These are phyloP conservation scores for Hirudinaria manillensis DNA, from an alignment of 2,888 invertebrate species.

Conservation along the genomic window DNA sequence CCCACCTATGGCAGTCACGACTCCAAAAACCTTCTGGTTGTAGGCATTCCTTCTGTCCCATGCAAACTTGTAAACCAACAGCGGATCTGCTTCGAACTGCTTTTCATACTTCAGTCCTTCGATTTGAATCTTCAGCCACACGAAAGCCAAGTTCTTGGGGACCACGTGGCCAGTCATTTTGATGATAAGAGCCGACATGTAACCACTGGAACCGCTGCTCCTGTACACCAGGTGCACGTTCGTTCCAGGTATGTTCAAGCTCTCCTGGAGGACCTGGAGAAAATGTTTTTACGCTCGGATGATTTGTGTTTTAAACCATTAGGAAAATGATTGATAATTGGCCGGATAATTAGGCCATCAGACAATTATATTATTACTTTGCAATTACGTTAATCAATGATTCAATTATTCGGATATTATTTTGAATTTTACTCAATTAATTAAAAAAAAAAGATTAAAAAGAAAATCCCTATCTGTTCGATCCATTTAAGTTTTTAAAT, in stretches of 20 bases:
- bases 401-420: no score
- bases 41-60: conserved; percentile 98
- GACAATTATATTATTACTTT: no score
- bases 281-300: background rate
- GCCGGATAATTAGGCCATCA: no score
- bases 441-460: no score
- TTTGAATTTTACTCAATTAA: no score
- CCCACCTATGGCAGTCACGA: conserved; percentile 81
- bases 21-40: conserved; percentile 93
- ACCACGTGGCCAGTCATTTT: conserved; percentile 51
- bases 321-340: background rate
- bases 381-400: no score
- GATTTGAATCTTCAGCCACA: conserved; percentile 64
- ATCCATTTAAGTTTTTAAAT: background rate
- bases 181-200: conserved; percentile 78
- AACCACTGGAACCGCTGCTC: conserved; percentile 87
- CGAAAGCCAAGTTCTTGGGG: conserved; percentile 54
- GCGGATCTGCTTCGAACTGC: conserved; percentile 90
- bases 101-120: conserved; percentile 86
- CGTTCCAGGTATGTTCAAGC: conserved; percentile 86
- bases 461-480: background rate
- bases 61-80: conserved; percentile 86
- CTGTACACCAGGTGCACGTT: conserved; percentile 88
- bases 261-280: conserved; percentile 84
- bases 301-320: background rate